Conservation (phyloP, 37 sponge, comb jelly and placozoan genomes). For the Spongilla lacustris region DNA sequence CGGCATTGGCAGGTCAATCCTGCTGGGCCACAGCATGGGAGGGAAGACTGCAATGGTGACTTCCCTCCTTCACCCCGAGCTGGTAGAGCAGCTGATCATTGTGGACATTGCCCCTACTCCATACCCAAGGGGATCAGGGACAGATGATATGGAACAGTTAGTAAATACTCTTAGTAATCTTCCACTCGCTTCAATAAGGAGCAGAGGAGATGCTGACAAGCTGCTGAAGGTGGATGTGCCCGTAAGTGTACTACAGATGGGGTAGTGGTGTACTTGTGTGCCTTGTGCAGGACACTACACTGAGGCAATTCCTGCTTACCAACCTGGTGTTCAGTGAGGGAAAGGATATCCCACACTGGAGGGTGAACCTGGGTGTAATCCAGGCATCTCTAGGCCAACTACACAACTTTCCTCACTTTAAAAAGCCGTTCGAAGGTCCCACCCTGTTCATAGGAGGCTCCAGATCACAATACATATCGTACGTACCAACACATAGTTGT, state of each 20-base stretch:
- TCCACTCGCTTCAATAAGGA: constrained; percentile 32
- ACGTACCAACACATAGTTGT: background rate
- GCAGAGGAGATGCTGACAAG: constrained; percentile 57
- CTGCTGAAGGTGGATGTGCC: constrained; percentile 35
- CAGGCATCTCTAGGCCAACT: constrained; percentile 16
- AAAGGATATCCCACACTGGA: constrained; percentile 42
- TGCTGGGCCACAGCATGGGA: constrained; percentile 94
- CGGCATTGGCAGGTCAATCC: constrained; percentile 9
- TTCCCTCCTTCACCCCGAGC: constrained; percentile 60
- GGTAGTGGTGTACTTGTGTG: too few species aligned
- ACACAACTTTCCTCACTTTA: constrained; percentile 6
- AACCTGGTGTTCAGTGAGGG: constrained; percentile 24
- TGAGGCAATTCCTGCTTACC: constrained; percentile 71
- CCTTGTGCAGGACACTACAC: constrained; percentile 2
- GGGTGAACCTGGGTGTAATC: constrained; percentile 60
- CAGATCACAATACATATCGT: constrained; percentile 70
- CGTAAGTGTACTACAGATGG: constrained; percentile 24
- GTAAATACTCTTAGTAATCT: constrained; percentile 40
- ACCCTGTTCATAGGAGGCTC: constrained; percentile 74
- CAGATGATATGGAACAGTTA: background rate
- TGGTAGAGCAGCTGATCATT: constrained; percentile 73
- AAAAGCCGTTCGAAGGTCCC: constrained; percentile 27
- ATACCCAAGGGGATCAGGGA: constrained; percentile 11
- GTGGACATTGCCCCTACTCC: constrained; percentile 72
- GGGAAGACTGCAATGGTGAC: constrained; percentile 83